A percentile compares a stretch with the other conserved stretches of the same genome.
These are phyloP conservation scores for Meriones psammophilus DNA, from an alignment of 2,797 vertebrate genomes.

Conservation along the genomic window DNA sequence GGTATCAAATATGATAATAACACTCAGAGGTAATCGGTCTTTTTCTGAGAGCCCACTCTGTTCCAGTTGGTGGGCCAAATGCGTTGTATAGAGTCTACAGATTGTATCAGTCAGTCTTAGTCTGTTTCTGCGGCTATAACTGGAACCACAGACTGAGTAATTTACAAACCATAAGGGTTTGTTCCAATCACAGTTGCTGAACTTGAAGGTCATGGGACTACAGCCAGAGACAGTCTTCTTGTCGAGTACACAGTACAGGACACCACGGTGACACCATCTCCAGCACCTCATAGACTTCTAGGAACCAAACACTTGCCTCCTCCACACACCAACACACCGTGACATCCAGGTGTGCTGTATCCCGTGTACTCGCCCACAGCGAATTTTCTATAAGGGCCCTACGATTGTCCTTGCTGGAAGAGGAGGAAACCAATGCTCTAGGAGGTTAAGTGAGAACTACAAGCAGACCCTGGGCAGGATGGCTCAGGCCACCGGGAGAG, in stretches of 20 bases:
- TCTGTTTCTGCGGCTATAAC: not conserved
- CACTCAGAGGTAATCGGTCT: not conserved
- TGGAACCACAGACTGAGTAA: not conserved
- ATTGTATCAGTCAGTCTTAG: not conserved
- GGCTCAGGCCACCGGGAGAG: not conserved
- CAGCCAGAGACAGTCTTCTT: not conserved
- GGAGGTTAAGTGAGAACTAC: not conserved
- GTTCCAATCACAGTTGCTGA: not conserved
- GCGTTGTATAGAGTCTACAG: not conserved
- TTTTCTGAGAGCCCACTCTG: not conserved
- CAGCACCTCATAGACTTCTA: not conserved
- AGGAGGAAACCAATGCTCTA: constrained; percentile 2
- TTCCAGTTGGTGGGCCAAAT: not conserved
- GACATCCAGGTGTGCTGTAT: not conserved
- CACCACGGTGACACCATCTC: no score
- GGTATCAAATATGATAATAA: not conserved
- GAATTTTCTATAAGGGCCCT: not conserved
- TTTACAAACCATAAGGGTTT: no score
- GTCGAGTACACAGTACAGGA: no score
- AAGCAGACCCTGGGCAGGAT: not conserved
- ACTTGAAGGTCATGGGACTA: no score
- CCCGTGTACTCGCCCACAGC: no score
- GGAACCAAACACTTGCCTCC: not conserved
- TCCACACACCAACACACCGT: not conserved
- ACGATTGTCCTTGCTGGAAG: not conserved